A percentile compares a stretch with the other conserved stretches of the same genome.
Conservation (phyloP, 1,140 invertebrate species). For the Ceratina japonica region DNA sequence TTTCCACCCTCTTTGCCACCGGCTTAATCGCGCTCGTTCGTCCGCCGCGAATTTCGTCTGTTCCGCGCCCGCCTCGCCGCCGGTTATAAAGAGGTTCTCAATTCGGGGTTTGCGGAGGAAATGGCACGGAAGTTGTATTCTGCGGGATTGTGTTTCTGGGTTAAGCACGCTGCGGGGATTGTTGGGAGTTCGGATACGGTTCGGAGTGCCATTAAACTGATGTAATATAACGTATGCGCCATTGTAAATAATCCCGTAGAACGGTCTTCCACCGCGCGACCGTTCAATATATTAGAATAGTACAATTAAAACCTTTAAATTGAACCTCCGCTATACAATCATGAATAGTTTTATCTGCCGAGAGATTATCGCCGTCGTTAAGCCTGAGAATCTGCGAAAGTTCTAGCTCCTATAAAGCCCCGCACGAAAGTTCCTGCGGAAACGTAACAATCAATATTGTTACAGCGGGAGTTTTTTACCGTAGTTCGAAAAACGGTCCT, state of each 20-base stretch:
- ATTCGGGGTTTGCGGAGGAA: neutral
- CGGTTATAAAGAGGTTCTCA: neutral
- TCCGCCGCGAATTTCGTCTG: neutral
- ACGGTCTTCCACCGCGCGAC: too few relatives aligned
- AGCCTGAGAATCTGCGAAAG: slow-evolving; percentile 1
- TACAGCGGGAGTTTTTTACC: neutral
- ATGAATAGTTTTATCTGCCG: too few relatives aligned
- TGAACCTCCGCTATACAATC: too few relatives aligned
- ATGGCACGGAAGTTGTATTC: neutral
- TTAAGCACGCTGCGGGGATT: neutral
- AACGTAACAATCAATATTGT: slow-evolving; percentile 37
- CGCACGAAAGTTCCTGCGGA: slow-evolving; percentile 12
- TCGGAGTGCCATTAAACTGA: neutral
- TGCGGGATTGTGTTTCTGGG: neutral
- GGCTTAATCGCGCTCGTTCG: slow-evolving; percentile 20
- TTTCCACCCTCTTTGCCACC: slow-evolving; percentile 17
- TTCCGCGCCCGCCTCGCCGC: too few relatives aligned
- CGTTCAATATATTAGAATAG: too few relatives aligned
- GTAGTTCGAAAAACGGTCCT: slow-evolving; percentile 3
- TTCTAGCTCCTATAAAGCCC: neutral
- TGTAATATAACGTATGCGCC: too few relatives aligned
- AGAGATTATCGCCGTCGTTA: too few relatives aligned
- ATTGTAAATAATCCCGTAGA: too few relatives aligned
- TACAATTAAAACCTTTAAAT: too few relatives aligned
- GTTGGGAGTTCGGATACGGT: neutral